Percentiles rank a stretch among this genome's conserved stretches.
Evolutionary conservation across 1,140 invertebrate genomes (phyloP).

Genomic region (Dinoponera quadriceps): DNA sequence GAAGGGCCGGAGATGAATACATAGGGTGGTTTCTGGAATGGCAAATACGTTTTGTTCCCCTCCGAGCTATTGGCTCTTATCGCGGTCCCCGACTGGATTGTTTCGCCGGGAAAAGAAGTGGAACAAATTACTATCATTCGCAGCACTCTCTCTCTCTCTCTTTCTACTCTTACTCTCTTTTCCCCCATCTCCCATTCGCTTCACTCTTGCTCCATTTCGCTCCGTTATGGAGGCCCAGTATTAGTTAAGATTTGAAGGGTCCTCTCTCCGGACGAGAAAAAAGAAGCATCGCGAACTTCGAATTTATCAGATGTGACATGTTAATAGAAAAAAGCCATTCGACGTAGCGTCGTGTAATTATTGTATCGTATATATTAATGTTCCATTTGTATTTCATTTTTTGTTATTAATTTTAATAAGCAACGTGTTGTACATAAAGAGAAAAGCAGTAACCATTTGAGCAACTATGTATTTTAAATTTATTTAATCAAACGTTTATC

Average conservation of each 20-base stretch:
- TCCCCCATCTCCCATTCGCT: conserved; percentile 19
- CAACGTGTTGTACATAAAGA: too few species aligned
- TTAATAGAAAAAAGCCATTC: conserved; percentile 12
- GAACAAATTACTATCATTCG: conserved; percentile 61
- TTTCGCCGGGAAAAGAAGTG: conserved; percentile 64
- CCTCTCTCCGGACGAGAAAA: background rate
- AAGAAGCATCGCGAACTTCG: background rate
- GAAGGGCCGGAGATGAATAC: conserved; percentile 62
- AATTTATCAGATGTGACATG: conserved; percentile 12
- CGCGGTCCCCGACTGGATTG: conserved; percentile 62
- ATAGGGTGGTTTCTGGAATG: conserved; percentile 69
- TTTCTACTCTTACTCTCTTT: conserved; percentile 15
- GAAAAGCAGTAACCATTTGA: too few species aligned
- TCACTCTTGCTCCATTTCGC: conserved; percentile 42
- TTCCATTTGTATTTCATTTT: too few species aligned
- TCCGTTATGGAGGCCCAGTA: conserved; percentile 12
- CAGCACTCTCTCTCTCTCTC: conserved; percentile 37
- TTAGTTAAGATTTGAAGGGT: conserved; percentile 39
- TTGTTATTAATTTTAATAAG: too few species aligned
- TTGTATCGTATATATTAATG: background rate
- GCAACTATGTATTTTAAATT: too few species aligned
- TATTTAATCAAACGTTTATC: background rate
- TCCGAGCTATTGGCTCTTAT: conserved; percentile 66
- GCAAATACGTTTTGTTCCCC: conserved; percentile 67
- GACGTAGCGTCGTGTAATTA: background rate